Base-by-base conservation (phyloP, 2,888 invertebrate genomes). In the Chymomyza caudatula region DNA sequence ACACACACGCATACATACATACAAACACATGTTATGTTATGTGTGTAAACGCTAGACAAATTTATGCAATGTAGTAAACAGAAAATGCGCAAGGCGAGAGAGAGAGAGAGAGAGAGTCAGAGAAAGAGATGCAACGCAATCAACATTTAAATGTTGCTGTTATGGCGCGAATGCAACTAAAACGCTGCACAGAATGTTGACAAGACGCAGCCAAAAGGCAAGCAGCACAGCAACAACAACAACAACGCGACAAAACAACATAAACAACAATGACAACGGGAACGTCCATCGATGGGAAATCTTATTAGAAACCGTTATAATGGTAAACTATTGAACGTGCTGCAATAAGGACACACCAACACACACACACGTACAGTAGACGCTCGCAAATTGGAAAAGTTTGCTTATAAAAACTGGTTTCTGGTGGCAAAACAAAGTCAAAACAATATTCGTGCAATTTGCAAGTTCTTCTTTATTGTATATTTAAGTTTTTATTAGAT, bases 21-120 rank as follows among this genome's bases (percentile, higher is more conserved):
- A n/a, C n/a, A n/a, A n/a, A n/a, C n/a, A 57, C 44, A 44, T 43
- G 22, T 43, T 5, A n/a, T n/a, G 8, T 37, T 44, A 57, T 19
- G 15, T n/a, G 44, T 23, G 44, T 17, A 51, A 49, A 25, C 11
- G 42, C 25, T 58, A 58, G 56, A 60, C 82, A 80, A 80, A 80
- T 80, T 80, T 85, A 85, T 85, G 80, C 85, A 77, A 80, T 83
- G 75, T 80, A 75, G 68, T 60, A 51, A 19, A 47, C n/a, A 15
- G 29, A 37, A 37, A 25, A 37, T 11, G 52, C 19, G 17, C 55
- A 62, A 59, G 56, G 64, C 49, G 47, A 59, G 49, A 55, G 58
- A 13, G 56, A 29, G 51, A 56, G 43, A 6, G 8, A 54, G n/a
- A 5, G 5, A 51, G 6, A 17, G 47, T 17, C 23, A 15, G 42